phyloP scores from a whole-genome alignment of 2,797 vertebrate species.

The Muscicapa striata region DNA sequence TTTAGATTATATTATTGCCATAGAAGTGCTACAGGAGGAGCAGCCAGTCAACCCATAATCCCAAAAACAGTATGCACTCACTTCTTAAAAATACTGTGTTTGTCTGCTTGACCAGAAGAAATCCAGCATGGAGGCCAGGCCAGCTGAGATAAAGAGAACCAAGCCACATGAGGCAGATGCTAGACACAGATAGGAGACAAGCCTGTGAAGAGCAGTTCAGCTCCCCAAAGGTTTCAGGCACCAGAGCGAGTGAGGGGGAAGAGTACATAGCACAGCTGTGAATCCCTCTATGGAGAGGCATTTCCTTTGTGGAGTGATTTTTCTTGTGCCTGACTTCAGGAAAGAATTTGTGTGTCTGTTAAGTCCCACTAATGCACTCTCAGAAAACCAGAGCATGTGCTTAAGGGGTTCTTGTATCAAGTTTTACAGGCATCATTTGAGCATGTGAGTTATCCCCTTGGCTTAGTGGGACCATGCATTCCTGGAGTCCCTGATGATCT shows the following conservation, averaged over 20 bases:
- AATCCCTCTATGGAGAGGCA: background rate
- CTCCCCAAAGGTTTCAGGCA: background rate
- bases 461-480: background rate
- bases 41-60: background rate
- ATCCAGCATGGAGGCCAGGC: background rate
- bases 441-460: background rate
- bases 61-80: rapidly evolving
- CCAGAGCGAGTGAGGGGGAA: background rate
- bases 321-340: background rate
- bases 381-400: background rate
- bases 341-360: background rate
- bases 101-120: background rate
- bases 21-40: background rate
- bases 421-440: background rate
- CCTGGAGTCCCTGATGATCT: background rate
- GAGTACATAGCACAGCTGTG: background rate
- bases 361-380: background rate
- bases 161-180: background rate
- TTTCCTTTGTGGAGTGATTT: conserved; percentile 13
- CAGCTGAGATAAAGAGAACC: background rate
- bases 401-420: background rate
- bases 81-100: background rate
- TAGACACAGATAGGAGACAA: background rate
- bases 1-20: background rate
- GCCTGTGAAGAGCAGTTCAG: background rate